Conservation (phyloP, 2,113 vertebrate species). For the Strigops habroptila region DNA sequence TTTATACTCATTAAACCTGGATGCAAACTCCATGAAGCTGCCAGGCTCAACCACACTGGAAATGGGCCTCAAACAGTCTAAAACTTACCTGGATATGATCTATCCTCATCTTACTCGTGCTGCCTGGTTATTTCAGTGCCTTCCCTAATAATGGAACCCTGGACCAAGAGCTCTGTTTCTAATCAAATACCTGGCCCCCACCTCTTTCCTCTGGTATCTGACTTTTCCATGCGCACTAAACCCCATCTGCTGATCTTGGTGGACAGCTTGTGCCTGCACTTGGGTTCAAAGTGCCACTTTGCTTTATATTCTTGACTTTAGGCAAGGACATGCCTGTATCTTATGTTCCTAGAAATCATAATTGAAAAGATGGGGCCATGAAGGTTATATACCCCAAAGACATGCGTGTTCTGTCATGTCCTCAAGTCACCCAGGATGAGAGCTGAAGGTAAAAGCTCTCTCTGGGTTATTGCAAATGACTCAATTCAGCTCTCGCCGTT, state of each 20-base stretch:
- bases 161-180: background rate
- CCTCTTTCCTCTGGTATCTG: background rate
- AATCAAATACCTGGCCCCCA: background rate
- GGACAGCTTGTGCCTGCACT: background rate
- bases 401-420: fast-evolving
- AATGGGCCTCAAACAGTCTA: background rate
- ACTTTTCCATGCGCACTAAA: background rate
- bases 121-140: background rate
- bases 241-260: background rate
- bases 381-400: background rate
- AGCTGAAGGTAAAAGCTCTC: background rate
- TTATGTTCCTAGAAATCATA: background rate
- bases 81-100: background rate
- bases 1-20: background rate
- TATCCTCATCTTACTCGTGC: background rate
- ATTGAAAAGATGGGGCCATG: background rate
- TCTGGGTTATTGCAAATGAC: background rate
- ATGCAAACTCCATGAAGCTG: background rate
- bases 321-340: background rate
- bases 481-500: background rate
- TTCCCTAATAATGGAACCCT: background rate
- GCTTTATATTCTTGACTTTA: background rate
- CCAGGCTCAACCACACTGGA: background rate
- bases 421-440: background rate
- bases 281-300: background rate